A percentile compares a stretch with the other conserved stretches of the same genome.
Evolutionary conservation across 2,797 vertebrate genomes (phyloP).

Genomic region (Eulemur albifrons): DNA sequence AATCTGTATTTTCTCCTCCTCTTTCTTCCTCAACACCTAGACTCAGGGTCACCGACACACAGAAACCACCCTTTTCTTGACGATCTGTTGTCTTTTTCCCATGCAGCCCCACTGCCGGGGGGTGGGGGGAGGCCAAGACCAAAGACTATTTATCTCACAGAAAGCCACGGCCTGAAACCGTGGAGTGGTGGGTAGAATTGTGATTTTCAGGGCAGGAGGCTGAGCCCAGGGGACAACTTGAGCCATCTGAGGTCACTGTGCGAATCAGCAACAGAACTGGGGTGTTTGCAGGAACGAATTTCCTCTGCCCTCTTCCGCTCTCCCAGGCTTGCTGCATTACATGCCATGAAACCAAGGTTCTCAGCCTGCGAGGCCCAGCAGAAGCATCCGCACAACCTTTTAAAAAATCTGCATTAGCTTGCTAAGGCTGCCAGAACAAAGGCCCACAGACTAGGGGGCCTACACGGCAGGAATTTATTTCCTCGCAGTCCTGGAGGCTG

Average conservation of each 20-base stretch:
- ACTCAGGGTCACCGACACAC: too few relatives aligned
- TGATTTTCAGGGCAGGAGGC: not conserved
- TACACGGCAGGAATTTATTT: fast-evolving
- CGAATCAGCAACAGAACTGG: fast-evolving
- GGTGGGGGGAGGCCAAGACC: not conserved
- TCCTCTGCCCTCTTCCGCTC: not conserved
- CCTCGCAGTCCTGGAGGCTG: not conserved
- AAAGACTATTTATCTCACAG: not conserved
- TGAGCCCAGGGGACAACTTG: not conserved
- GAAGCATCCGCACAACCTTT: too few relatives aligned
- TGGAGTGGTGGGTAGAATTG: fast-evolving
- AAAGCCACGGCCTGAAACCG: not conserved
- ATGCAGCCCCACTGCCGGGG: fast-evolving
- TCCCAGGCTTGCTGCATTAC: not conserved
- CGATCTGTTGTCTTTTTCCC: not conserved
- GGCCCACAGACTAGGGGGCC: not conserved
- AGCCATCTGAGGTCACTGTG: fast-evolving
- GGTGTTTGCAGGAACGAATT: fast-evolving
- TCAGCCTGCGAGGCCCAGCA: not conserved
- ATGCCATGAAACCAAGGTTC: fast-evolving
- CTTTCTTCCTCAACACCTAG: not conserved
- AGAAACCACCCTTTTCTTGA: not conserved
- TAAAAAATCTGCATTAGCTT: fast-evolving
- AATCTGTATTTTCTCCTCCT: not conserved
- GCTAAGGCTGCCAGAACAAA: not conserved